These are phyloP conservation scores for Idaea aversata DNA, from an alignment of 2,888 invertebrate species.

Conservation along the genomic window DNA sequence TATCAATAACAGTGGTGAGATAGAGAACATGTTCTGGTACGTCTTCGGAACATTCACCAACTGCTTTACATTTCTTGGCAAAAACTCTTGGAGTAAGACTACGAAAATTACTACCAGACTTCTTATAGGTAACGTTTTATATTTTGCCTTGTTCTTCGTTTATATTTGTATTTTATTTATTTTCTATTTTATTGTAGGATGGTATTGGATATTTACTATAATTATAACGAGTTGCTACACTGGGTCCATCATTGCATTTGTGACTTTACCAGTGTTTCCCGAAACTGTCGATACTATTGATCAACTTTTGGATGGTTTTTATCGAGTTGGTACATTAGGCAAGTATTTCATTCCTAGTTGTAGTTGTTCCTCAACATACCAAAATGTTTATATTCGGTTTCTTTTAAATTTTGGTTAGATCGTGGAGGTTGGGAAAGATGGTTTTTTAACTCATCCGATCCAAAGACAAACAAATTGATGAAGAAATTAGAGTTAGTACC, in stretches of 20 bases:
- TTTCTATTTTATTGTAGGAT: conserved; percentile 71
- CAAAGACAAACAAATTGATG: conserved; percentile 80
- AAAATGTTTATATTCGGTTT: conserved; percentile 8
- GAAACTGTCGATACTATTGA: conserved; percentile 85
- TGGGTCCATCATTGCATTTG: conserved; percentile 91
- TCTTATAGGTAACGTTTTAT: conserved; percentile 81
- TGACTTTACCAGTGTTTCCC: conserved; percentile 88
- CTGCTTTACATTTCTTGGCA: conserved; percentile 85
- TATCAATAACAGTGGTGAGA: conserved; percentile 84
- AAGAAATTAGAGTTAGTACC: conserved; percentile 85
- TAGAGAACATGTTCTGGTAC: conserved; percentile 93
- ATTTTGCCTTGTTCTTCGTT: background rate
- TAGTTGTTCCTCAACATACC: background rate
- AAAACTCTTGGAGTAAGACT: conserved; percentile 85
- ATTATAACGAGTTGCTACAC: conserved; percentile 92
- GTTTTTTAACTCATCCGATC: conserved; percentile 86
- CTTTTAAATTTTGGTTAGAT: conserved; percentile 60
- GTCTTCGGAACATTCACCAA: conserved; percentile 93
- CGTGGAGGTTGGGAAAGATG: conserved; percentile 88
- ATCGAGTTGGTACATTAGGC: conserved; percentile 87
- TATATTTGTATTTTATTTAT: conserved; percentile 5
- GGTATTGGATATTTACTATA: conserved; percentile 93
- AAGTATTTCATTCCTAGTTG: conserved; percentile 25
- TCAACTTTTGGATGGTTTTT: conserved; percentile 84
- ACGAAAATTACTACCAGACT: conserved; percentile 85